Conservation (phyloP, 2,113 vertebrate genomes). For the Paracanthobrama guichenoti region DNA sequence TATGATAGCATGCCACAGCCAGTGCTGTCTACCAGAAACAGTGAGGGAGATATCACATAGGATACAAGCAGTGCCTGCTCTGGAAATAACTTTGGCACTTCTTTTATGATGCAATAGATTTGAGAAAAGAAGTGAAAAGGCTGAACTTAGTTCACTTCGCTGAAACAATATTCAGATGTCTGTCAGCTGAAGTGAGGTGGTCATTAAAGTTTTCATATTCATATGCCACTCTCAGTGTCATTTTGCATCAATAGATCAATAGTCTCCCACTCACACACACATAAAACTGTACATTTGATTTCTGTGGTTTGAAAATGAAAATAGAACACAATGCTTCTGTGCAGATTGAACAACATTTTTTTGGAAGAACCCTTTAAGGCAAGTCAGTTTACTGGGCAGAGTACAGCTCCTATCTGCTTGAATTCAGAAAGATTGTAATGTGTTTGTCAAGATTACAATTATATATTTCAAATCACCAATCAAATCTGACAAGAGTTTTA, state of each 20-base stretch:
- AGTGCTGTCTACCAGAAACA: conserved; percentile 32
- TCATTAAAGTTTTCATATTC: conserved; percentile 4
- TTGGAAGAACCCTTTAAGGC: not conserved
- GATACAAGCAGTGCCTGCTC: conserved; percentile 23
- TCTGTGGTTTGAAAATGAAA: not conserved
- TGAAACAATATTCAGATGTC: not conserved
- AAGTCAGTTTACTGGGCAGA: not conserved
- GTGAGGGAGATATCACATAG: conserved; percentile 20
- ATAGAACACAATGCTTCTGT: not conserved
- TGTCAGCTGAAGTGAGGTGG: not conserved
- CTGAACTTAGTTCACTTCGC: conserved; percentile 12
- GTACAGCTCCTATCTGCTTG: not conserved
- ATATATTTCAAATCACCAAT: not conserved
- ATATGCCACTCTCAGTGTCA: not conserved
- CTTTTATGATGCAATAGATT: conserved; percentile 14
- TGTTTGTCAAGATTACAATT: not conserved
- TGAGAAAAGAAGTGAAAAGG: not conserved
- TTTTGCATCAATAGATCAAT: not conserved
- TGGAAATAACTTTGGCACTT: conserved; percentile 14
- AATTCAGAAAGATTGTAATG: not conserved
- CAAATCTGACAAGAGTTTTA: not conserved
- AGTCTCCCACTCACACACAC: not conserved
- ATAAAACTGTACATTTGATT: not conserved
- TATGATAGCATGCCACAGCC: conserved; percentile 40
- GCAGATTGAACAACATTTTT: not conserved